phyloP scores from a whole-genome alignment of 35 echinoderm and acorn worm species.

The Lytechinus variegatus region DNA sequence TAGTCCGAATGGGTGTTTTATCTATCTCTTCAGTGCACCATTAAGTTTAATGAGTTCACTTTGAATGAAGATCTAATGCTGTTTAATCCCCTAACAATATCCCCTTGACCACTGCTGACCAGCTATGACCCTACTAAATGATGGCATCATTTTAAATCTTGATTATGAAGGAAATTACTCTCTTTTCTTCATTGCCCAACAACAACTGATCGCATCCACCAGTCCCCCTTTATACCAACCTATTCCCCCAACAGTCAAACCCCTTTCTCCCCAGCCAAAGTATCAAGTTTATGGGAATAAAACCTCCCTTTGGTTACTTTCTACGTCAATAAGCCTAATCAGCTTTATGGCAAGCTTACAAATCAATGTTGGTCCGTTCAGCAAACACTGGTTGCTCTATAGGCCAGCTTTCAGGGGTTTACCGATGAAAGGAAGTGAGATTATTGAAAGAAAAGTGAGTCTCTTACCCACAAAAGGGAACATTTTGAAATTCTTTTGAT shows the following conservation, averaged over 20 bases:
- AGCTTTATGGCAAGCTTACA: not conserved
- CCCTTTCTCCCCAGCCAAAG: not conserved
- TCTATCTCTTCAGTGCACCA: not conserved
- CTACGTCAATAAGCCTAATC: not conserved
- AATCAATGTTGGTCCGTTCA: not conserved
- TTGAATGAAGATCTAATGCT: not conserved
- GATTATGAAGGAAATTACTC: slow-evolving; percentile 13
- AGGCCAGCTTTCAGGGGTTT: not conserved
- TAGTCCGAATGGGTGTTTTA: not conserved
- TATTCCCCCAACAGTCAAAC: not conserved
- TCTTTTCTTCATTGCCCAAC: not conserved
- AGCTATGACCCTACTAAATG: not conserved
- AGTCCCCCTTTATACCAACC: not conserved
- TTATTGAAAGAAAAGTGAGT: not conserved
- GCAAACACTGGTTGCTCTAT: slow-evolving; percentile 9
- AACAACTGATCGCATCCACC: not conserved
- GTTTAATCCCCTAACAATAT: slow-evolving; percentile 9
- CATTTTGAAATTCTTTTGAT: not conserved
- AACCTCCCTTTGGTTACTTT: not conserved
- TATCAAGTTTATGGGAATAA: not conserved
- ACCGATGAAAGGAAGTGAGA: not conserved
- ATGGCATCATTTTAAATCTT: not conserved
- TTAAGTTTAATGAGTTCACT: not conserved
- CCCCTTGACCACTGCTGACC: not conserved
- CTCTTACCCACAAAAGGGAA: not conserved